These are phyloP conservation scores for Zaprionus kolodkinae DNA, from an alignment of 1,140 invertebrate genomes.

Conservation along the genomic window DNA sequence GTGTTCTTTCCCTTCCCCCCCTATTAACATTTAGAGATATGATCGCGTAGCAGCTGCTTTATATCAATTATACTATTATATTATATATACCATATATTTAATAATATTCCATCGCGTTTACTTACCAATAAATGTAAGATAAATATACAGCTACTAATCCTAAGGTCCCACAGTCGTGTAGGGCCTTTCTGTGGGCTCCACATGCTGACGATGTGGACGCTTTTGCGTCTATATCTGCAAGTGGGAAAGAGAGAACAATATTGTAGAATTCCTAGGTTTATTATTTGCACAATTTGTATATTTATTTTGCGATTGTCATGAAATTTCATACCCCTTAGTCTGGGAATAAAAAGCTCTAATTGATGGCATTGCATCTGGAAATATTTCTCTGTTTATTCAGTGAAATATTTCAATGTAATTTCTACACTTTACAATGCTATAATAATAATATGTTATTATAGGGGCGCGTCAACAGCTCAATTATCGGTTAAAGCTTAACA, in stretches of 20 bases:
- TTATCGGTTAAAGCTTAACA: too few relatives aligned
- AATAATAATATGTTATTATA: too few relatives aligned
- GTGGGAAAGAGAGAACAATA: background rate
- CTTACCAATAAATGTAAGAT: constrained; percentile 84
- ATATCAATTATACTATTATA: background rate
- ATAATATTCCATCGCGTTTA: constrained; percentile 1
- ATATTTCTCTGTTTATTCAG: background rate
- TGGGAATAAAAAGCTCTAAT: too few relatives aligned
- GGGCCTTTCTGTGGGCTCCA: constrained; percentile 84
- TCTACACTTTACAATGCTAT: too few relatives aligned
- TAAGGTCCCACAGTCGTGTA: constrained; percentile 84
- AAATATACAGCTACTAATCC: constrained; percentile 83
- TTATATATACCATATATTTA: background rate
- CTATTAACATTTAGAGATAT: background rate
- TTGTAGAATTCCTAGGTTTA: background rate
- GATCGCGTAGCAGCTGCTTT: background rate
- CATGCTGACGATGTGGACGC: constrained; percentile 76
- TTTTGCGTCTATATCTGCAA: constrained; percentile 60
- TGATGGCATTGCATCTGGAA: too few relatives aligned
- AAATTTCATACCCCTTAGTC: too few relatives aligned
- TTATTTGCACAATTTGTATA: background rate
- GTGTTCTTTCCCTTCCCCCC: background rate
- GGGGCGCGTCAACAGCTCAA: too few relatives aligned
- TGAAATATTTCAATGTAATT: too few relatives aligned
- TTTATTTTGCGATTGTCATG: too few relatives aligned